Conservation (phyloP, 2,888 invertebrate species). For the Odontothrips loti region DNA sequence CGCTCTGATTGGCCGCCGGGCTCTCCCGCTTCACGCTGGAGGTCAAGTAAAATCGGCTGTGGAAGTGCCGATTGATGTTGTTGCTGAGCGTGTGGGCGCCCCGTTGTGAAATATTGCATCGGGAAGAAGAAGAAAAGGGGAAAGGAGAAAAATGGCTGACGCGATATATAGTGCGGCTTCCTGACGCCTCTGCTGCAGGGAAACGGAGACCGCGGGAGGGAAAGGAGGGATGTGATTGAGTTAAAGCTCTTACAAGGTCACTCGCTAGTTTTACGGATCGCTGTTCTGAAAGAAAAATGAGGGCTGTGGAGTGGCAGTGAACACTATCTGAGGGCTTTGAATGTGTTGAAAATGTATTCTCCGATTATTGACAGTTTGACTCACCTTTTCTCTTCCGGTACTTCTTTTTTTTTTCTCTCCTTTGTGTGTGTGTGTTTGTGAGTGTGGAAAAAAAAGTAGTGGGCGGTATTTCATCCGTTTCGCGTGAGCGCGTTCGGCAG, state of each 20-base stretch:
- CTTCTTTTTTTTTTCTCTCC: no score
- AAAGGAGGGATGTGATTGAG: neutral
- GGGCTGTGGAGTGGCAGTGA: neutral
- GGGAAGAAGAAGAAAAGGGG: neutral
- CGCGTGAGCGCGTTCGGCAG: no score
- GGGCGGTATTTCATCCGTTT: no score
- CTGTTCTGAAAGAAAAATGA: neutral
- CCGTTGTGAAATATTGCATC: neutral
- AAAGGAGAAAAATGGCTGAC: neutral
- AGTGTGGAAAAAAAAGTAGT: no score
- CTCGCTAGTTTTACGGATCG: neutral
- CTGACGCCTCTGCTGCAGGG: neutral
- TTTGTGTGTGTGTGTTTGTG: no score
- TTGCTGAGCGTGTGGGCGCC: neutral
- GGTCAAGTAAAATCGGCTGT: neutral
- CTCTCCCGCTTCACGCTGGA: neutral
- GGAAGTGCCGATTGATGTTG: slow-evolving; percentile 19
- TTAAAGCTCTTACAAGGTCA: neutral
- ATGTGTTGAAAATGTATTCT: no score
- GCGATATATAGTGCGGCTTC: neutral
- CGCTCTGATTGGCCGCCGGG: neutral
- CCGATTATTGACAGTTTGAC: no score
- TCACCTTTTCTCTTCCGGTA: no score
- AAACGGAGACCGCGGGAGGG: neutral
- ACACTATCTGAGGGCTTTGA: no score